These are phyloP conservation scores for Metopia argyrocephala DNA, from an alignment of 2,888 invertebrate species.

Conservation along the genomic window DNA sequence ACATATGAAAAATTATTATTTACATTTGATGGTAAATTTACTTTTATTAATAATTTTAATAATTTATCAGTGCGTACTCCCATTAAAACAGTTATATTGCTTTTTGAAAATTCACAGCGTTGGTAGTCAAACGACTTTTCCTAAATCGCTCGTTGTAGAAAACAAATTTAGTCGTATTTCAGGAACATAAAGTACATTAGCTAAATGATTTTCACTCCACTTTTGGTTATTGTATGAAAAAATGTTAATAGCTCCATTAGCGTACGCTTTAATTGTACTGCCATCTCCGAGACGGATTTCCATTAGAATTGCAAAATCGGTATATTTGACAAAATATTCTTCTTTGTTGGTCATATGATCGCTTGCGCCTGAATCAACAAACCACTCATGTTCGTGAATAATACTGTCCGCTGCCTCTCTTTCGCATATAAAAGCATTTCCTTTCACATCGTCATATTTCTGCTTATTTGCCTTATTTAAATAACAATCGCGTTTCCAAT, in stretches of 20 bases:
- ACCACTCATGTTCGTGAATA: background rate
- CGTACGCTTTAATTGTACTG: constrained; percentile 52
- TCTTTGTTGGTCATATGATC: constrained; percentile 17
- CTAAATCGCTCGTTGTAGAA: constrained; percentile 60
- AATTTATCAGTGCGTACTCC: constrained; percentile 35
- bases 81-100: constrained; percentile 56
- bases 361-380: background rate
- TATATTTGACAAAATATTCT: constrained; percentile 1
- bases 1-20: constrained; percentile 13
- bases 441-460: background rate
- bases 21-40: background rate
- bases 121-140: too few relatives aligned
- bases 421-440: background rate
- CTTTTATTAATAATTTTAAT: constrained; percentile 56
- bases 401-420: background rate
- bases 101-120: constrained; percentile 30
- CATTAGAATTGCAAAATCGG: constrained; percentile 12
- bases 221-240: constrained; percentile 59
- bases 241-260: constrained; percentile 61
- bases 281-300: constrained; percentile 56
- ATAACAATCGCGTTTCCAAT: too few relatives aligned
- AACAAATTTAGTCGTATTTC: constrained; percentile 63
- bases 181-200: constrained; percentile 64
- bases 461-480: too few relatives aligned
- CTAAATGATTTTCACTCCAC: constrained; percentile 61